A percentile compares a stretch with the other conserved stretches of the same genome.
Evolutionary conservation across 2,113 vertebrate genomes (phyloP).

Genomic region (Psilopsiagon aurifrons): DNA sequence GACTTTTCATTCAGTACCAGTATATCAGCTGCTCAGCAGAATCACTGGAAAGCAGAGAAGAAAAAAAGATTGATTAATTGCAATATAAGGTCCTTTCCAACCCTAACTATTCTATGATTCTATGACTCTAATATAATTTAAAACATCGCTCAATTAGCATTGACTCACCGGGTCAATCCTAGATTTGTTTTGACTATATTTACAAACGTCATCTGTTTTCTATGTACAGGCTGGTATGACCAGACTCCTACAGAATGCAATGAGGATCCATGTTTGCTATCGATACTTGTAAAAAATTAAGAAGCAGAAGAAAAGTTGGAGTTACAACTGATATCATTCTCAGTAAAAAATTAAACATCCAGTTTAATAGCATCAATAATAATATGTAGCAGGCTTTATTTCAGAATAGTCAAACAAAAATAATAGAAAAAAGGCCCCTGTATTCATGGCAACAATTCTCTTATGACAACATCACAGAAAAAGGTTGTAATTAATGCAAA

Average conservation of each 20-base stretch:
- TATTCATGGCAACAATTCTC: conserved; percentile 66
- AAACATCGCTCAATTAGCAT: neutral
- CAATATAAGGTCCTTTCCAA: neutral
- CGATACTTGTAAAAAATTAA: neutral
- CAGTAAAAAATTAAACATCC: neutral
- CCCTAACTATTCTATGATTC: no score
- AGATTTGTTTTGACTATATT: neutral
- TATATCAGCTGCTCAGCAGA: neutral
- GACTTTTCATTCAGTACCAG: neutral
- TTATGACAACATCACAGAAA: conserved; percentile 57
- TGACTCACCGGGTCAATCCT: neutral
- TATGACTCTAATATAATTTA: neutral
- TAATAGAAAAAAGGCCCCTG: conserved; percentile 63
- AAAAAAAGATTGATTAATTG: neutral
- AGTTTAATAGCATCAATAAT: neutral
- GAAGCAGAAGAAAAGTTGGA: neutral
- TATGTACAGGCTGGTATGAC: neutral
- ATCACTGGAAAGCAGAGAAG: neutral
- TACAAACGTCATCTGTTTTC: neutral
- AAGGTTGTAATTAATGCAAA: conserved; percentile 79
- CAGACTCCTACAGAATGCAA: neutral
- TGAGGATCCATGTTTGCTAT: neutral
- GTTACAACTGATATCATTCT: neutral
- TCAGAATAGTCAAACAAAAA: conserved; percentile 64
- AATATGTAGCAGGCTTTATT: conserved; percentile 46